Evolutionary conservation across 2,113 vertebrate genomes (phyloP).

Genomic region (Physeter macrocephalus): DNA sequence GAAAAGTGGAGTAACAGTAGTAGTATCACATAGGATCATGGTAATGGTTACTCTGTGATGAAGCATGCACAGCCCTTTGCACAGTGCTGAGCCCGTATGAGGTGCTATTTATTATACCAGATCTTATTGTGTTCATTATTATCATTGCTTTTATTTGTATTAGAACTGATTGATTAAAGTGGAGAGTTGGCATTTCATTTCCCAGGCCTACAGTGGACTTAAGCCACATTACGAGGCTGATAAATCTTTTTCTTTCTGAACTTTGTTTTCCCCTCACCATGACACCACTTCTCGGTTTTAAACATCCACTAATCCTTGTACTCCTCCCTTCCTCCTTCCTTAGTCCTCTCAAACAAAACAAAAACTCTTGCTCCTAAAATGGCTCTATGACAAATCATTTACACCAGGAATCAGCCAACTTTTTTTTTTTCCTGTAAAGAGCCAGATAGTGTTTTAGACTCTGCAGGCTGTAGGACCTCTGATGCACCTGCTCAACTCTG

Average conservation of each 20-base stretch:
- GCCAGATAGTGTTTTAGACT: background rate
- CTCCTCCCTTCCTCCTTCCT: background rate
- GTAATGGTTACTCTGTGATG: background rate
- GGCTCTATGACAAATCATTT: background rate
- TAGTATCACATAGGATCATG: background rate
- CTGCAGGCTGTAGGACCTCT: background rate
- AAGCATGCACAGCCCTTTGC: background rate
- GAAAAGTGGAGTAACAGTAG: background rate
- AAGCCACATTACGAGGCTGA: background rate
- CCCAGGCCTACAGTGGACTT: background rate
- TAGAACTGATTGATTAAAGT: background rate
- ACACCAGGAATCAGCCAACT: background rate
- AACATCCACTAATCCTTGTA: background rate
- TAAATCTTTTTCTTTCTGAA: background rate
- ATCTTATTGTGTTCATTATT: background rate
- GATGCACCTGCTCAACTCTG: background rate
- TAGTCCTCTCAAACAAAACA: background rate
- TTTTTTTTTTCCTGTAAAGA: background rate
- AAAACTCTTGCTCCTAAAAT: background rate
- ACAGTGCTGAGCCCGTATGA: background rate
- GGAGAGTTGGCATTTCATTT: conserved; percentile 1
- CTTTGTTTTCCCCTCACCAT: background rate
- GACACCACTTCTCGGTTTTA: background rate
- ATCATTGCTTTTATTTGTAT: background rate
- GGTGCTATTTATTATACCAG: background rate